These are phyloP conservation scores for roundworm (Caenorhabditis elegans) DNA, from an alignment of 1,140 invertebrate species.

Conservation along the genomic window DNA sequence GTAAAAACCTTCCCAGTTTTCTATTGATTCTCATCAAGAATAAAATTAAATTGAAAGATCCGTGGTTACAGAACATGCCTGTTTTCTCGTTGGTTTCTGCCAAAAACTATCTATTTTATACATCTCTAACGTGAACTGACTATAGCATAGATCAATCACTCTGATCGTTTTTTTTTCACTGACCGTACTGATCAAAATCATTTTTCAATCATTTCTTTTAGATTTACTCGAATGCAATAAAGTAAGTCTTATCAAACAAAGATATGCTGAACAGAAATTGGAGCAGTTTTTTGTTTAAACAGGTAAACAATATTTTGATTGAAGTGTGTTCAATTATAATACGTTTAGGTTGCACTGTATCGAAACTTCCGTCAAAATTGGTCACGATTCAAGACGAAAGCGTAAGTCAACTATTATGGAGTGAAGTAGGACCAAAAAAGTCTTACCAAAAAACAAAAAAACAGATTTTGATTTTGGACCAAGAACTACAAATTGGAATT, in stretches of 20 bases:
- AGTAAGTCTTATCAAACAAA: not conserved
- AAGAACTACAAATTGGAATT: no score
- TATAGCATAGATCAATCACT: not conserved
- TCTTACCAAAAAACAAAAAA: no score
- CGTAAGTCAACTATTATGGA: no score
- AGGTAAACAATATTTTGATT: not conserved
- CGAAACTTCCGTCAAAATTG: not conserved
- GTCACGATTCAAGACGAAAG: not conserved
- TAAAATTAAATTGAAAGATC: not conserved
- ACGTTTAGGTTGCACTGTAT: not conserved
- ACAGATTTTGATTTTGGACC: no score
- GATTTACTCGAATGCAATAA: not conserved
- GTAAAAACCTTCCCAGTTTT: not conserved
- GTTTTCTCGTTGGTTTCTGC: not conserved
- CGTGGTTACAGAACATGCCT: no score
- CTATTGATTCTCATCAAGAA: not conserved
- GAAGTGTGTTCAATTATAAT: no score
- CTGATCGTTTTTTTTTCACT: not conserved
- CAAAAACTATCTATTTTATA: not conserved
- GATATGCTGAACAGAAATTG: not conserved
- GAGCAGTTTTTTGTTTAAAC: not conserved
- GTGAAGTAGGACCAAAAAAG: no score
- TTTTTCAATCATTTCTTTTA: not conserved
- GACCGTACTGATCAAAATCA: not conserved
- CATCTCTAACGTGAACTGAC: not conserved